Conservation (phyloP, 2,797 vertebrate genomes). For the Dromococcyx pavoninus region DNA sequence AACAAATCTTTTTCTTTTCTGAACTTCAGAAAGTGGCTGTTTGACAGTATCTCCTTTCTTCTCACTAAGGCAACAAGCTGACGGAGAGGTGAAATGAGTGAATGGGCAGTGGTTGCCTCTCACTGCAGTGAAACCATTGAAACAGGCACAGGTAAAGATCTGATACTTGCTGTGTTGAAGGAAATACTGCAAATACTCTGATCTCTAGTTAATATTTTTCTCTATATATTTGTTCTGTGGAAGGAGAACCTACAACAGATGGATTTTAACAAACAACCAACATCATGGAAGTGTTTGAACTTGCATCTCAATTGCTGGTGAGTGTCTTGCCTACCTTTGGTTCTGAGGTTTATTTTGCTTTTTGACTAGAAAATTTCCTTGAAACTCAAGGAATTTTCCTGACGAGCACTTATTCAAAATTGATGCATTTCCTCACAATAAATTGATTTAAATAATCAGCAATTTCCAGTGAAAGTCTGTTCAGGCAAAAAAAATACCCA, state of each 20-base stretch:
- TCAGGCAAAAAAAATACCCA: not conserved
- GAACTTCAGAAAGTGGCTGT: not conserved
- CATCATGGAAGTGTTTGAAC: not conserved
- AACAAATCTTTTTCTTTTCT: not conserved
- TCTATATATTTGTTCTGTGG: not conserved
- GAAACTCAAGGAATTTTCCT: not conserved
- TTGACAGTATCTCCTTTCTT: not conserved
- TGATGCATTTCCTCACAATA: not conserved
- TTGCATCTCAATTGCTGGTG: not conserved
- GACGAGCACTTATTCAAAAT: not conserved
- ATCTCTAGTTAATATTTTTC: not conserved
- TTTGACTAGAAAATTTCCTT: not conserved
- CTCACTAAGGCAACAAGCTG: not conserved
- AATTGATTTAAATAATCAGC: not conserved
- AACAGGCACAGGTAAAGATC: not conserved
- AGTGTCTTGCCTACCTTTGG: not conserved
- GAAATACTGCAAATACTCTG: not conserved
- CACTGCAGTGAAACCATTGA: accelerated
- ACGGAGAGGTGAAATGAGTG: not conserved
- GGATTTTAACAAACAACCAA: not conserved
- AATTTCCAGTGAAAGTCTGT: not conserved
- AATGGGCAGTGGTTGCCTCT: not conserved
- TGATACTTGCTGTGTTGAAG: not conserved
- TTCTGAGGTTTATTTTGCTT: not conserved
- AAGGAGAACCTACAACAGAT: not conserved